A percentile compares a stretch with the other conserved stretches of the same genome.
These are phyloP conservation scores for Sarotherodon lohbergeri DNA, from an alignment of 2,113 vertebrate genomes.

Conservation along the genomic window DNA sequence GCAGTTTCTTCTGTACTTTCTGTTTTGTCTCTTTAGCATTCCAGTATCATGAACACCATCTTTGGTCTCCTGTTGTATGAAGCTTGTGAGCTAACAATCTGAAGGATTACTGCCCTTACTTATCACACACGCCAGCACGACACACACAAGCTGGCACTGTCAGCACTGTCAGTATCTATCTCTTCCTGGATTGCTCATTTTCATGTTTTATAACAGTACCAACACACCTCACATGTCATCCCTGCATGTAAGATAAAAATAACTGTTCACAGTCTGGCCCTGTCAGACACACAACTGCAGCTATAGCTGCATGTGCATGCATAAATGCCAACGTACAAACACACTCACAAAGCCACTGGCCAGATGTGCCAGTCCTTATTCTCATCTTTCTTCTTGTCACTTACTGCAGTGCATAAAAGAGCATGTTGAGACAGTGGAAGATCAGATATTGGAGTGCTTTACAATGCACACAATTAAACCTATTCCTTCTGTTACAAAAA, in stretches of 20 bases:
- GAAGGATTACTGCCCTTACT: conserved; percentile 39
- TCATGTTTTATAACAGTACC: background rate
- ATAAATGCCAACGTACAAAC: background rate
- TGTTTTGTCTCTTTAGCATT: conserved; percentile 23
- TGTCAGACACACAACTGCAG: background rate
- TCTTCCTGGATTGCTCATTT: background rate
- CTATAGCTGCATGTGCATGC: background rate
- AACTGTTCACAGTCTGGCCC: background rate
- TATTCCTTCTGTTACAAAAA: background rate
- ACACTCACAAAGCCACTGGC: background rate
- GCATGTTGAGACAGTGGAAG: conserved; percentile 22
- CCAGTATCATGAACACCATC: conserved; percentile 26
- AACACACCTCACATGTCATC: background rate
- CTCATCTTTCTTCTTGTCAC: background rate
- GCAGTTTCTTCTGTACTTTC: background rate
- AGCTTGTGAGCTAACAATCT: conserved; percentile 21
- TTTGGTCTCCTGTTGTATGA: conserved; percentile 47
- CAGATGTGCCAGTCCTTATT: background rate
- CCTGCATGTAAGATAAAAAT: background rate
- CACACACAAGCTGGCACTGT: background rate
- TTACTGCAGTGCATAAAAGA: conserved; percentile 9
- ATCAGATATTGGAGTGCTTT: conserved; percentile 24
- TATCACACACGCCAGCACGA: conserved; percentile 32
- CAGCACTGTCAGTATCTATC: background rate
- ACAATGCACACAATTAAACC: conserved; percentile 14